Base-by-base conservation (phyloP, 1,140 invertebrate species). In the Nylanderia fulva region DNA sequence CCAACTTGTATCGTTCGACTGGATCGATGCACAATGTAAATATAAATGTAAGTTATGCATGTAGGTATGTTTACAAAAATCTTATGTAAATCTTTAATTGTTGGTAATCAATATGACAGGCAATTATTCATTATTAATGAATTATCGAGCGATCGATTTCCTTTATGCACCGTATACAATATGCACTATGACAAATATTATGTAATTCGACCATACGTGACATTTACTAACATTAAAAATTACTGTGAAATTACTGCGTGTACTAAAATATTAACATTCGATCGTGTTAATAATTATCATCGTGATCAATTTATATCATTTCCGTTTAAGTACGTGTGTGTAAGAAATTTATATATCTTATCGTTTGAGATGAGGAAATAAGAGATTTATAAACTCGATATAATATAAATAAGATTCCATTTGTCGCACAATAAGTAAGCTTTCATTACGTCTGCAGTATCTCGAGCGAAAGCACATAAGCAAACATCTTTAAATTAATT, bases 351-450 rank as follows among this genome's bases (percentile, higher is more conserved):
- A 13, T 54, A 15, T 39, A 63, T 56, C 33, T 80, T 80, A 80
- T 80, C 76, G 21, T 39, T 77, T n/a, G 33, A n/a, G n/a, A 80
- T 56, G 54, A 79, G 18, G 18, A 27, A 69, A 4, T 27, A 39
- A 66, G 58, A 58, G 15, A 13, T 4, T 33, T 15, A 2, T 21
- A 24, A 33, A 5, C 27, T 63, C 2, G n/a, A 56, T 56, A 15
- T 39, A 71, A 33, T 33, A 33, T 33, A 69, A 58, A 69, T 0
- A 69, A 56, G 11, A 56, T 39, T 8, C 13, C 54, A 27, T 54
- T 69, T 80, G 52, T 13, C 7, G 21, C 27, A 11, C 21, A 18
- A 52, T 52, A n/a, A 9, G 33, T 11, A 69, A 69, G 11, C 60
- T 63, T 60, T 39, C 9, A 75, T 75, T 64, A 18, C 4, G 1